A percentile compares a stretch with the other conserved stretches of the same genome.
These are phyloP conservation scores for Tipula helvola DNA, from an alignment of 2,888 invertebrate species.

Conservation along the genomic window DNA sequence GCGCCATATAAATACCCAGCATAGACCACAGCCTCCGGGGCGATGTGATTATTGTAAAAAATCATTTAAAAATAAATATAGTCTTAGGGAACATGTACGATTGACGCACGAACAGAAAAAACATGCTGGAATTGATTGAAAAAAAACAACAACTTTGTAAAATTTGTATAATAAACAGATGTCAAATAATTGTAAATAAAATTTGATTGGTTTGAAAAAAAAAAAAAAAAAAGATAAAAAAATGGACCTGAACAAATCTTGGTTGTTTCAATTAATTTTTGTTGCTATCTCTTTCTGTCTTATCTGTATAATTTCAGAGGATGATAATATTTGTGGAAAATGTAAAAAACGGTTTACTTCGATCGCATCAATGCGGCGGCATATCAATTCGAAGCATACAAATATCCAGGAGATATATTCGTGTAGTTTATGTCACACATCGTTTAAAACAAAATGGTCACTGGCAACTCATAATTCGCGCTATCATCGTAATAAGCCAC, in stretches of 20 bases:
- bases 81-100: conserved; percentile 35
- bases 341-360: conserved; percentile 31
- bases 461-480: conserved; percentile 34
- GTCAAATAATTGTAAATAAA: background rate
- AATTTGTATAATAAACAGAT: background rate
- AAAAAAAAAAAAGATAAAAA: too few species aligned
- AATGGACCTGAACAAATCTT: background rate
- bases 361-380: conserved; percentile 28
- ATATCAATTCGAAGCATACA: conserved; percentile 32
- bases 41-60: conserved; percentile 36
- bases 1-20: conserved; percentile 38
- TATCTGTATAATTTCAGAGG: background rate
- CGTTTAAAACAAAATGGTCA: conserved; percentile 36
- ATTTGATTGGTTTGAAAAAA: background rate
- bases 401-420: conserved; percentile 27
- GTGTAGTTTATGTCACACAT: conserved; percentile 30
- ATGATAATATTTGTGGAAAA: conserved; percentile 21
- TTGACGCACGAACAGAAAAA: conserved; percentile 36
- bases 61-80: conserved; percentile 37
- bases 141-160: background rate
- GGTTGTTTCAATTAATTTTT: background rate
- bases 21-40: conserved; percentile 36
- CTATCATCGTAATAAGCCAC: conserved; percentile 25
- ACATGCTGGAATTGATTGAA: background rate
- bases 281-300: background rate